Evolutionary conservation across 1,140 invertebrate genomes (phyloP).

Genomic region (Pseudobourletiella spinata): DNA sequence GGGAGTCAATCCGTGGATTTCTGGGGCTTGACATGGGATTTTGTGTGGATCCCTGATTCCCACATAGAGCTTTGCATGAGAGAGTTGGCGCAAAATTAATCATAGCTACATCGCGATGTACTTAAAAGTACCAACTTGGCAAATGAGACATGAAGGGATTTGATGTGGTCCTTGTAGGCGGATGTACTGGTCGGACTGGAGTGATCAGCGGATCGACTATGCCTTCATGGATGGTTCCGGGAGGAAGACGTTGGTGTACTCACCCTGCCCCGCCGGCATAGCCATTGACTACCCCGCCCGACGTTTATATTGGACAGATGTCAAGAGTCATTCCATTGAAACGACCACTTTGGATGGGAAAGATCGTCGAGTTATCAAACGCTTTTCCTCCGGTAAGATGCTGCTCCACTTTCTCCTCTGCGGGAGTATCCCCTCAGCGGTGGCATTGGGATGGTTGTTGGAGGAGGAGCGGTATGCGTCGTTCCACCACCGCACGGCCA

Average conservation of each 20-base stretch:
- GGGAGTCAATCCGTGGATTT: too few species aligned
- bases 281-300: conserved; percentile 57
- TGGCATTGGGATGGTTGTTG: neutral
- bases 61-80: too few species aligned
- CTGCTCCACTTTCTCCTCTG: too few species aligned
- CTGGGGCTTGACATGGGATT: too few species aligned
- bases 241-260: conserved; percentile 48
- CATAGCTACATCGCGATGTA: too few species aligned
- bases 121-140: too few species aligned
- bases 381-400: conserved; percentile 45
- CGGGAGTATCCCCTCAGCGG: too few species aligned
- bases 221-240: conserved; percentile 57
- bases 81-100: too few species aligned
- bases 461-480: too few species aligned
- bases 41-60: too few species aligned
- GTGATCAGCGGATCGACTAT: conserved; percentile 50
- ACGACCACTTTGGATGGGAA: conserved; percentile 63
- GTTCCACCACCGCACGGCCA: too few species aligned
- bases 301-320: conserved; percentile 67
- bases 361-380: conserved; percentile 51
- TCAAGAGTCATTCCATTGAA: conserved; percentile 63
- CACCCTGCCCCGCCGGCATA: conserved; percentile 55
- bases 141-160: too few species aligned
- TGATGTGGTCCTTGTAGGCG: conserved; percentile 26
- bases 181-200: conserved; percentile 45